phyloP scores from a whole-genome alignment of 1,140 invertebrate species.

The Cyphomyrmex costatus region DNA sequence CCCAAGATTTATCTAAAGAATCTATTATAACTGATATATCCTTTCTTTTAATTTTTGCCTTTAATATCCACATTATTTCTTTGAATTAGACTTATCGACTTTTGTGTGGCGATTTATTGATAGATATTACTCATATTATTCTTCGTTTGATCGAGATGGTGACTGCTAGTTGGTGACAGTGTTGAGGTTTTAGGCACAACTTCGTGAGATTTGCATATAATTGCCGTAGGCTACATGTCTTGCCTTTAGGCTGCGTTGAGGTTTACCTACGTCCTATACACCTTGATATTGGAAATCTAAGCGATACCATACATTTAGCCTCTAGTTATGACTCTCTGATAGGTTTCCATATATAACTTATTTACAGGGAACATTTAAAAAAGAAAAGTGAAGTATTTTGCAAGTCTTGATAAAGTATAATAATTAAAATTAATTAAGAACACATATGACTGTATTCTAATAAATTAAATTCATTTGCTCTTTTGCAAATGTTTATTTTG shows the following conservation, averaged over 20 bases:
- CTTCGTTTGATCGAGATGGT: neutral
- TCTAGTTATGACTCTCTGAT: neutral
- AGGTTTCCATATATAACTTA: neutral
- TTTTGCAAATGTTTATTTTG: neutral
- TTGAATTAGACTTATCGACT: neutral
- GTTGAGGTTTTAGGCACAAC: slow-evolving; percentile 70
- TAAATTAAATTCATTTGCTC: neutral
- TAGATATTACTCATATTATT: neutral
- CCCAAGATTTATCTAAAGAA: neutral
- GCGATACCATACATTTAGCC: neutral
- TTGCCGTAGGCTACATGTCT: slow-evolving; percentile 70
- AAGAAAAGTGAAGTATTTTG: slow-evolving; percentile 1
- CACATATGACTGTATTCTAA: neutral
- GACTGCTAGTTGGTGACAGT: slow-evolving; percentile 39
- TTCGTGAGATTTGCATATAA: slow-evolving; percentile 78
- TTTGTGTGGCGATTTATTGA: neutral
- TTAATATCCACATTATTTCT: neutral
- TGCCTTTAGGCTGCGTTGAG: slow-evolving; percentile 49
- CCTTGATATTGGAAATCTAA: slow-evolving; percentile 69
- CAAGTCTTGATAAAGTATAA: neutral
- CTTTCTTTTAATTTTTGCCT: neutral
- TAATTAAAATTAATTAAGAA: neutral
- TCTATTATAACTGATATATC: neutral
- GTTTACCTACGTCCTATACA: slow-evolving; percentile 65
- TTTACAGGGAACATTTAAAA: neutral